Conservation (phyloP, 2,888 invertebrate genomes). For the Pandemis heparana region DNA sequence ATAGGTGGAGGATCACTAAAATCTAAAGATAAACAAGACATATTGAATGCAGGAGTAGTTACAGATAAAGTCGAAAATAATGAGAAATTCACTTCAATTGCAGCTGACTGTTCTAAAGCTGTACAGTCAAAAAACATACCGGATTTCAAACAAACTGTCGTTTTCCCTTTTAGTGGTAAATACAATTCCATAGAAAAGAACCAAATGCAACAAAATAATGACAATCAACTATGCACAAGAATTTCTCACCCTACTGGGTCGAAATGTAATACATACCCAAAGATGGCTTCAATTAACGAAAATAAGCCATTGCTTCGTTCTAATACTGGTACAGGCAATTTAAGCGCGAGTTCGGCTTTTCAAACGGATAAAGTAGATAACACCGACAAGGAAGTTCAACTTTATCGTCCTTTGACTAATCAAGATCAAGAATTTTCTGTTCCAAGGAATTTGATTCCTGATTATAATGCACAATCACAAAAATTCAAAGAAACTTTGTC, state of each 20-base stretch:
- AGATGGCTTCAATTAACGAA: conserved; percentile 51
- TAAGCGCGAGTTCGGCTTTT: conserved; percentile 47
- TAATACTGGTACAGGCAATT: conserved; percentile 62
- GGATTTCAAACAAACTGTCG: not conserved
- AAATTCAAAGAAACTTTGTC: not conserved
- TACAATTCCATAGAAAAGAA: not conserved
- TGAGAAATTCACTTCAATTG: conserved; percentile 63
- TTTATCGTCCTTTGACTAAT: conserved; percentile 11
- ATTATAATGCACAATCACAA: not conserved
- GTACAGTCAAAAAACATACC: conserved; percentile 56
- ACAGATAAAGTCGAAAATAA: conserved; percentile 53
- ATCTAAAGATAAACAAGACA: conserved; percentile 36
- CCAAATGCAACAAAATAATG: not conserved
- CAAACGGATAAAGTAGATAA: conserved; percentile 13
- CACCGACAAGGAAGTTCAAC: conserved; percentile 42
- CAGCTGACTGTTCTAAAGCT: conserved; percentile 66
- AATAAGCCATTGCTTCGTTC: conserved; percentile 60
- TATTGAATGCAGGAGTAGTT: conserved; percentile 51
- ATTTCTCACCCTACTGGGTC: conserved; percentile 45
- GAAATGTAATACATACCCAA: conserved; percentile 65
- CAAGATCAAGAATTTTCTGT: not conserved
- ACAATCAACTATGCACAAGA: not conserved
- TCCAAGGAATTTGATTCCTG: not conserved
- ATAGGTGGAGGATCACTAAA: conserved; percentile 48
- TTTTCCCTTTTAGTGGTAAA: not conserved